phyloP scores from a whole-genome alignment of 2,113 vertebrate genomes.

The Lethenteron camtschaticum region DNA sequence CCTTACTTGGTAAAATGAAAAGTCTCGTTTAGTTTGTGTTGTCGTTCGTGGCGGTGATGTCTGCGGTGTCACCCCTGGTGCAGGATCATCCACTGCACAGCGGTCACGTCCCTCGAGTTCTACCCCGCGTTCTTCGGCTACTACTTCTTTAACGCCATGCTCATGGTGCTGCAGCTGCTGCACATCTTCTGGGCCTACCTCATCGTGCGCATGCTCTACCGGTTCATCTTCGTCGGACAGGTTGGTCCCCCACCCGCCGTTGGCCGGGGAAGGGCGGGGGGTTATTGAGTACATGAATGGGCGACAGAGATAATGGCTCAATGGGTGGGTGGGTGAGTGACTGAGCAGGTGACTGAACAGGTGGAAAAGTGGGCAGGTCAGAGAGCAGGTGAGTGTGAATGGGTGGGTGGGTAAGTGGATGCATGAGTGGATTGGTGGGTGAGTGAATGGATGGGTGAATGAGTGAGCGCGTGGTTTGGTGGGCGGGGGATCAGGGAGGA shows the following conservation, averaged over 20 bases:
- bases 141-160: conserved; percentile 76
- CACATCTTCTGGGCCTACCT: conserved; percentile 89
- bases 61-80: conserved; percentile 9
- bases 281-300: not conserved
- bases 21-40: no score
- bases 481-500: no score
- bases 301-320: not conserved
- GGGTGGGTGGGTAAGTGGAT: no score
- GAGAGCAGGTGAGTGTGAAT: not conserved
- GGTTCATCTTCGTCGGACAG: conserved; percentile 53
- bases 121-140: conserved; percentile 76
- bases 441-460: no score
- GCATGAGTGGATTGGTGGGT: no score
- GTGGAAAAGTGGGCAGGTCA: not conserved
- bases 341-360: not conserved
- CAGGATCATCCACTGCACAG: conserved; percentile 72
- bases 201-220: conserved; percentile 64
- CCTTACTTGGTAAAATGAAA: no score
- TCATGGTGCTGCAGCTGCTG: conserved; percentile 50
- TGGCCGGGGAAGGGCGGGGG: not conserved
- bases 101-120: conserved; percentile 50
- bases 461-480: no score
- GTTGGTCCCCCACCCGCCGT: conserved; percentile 33
- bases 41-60: no score
- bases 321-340: not conserved